phyloP scores from a whole-genome alignment of 2,113 vertebrate genomes.

The Climacteris rufus region DNA sequence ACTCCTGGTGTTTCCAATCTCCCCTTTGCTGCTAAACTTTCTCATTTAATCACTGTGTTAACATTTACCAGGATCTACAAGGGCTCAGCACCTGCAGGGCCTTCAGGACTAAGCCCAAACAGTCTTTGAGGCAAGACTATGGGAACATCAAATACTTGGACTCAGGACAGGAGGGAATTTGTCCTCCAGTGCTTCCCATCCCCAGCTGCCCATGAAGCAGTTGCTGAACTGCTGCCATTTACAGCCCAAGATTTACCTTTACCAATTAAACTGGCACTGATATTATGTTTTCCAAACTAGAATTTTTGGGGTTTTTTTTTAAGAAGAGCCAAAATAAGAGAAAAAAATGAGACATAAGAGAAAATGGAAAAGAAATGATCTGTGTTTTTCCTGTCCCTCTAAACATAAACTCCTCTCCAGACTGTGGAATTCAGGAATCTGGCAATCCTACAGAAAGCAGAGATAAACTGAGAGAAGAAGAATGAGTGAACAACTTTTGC shows the following conservation, averaged over 20 bases:
- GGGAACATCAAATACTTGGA: background rate
- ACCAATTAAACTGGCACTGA: background rate
- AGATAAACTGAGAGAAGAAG: background rate
- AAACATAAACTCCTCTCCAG: background rate
- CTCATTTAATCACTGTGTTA: background rate
- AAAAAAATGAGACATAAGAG: background rate
- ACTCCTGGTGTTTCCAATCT: background rate
- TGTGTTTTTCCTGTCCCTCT: background rate
- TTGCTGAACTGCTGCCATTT: background rate
- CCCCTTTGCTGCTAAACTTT: background rate
- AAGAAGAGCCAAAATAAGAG: accelerated
- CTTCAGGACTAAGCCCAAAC: background rate
- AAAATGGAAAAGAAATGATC: background rate
- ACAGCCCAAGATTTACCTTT: background rate
- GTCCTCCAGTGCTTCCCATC: background rate
- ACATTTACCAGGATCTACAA: background rate
- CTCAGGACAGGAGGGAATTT: background rate
- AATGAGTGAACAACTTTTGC: background rate
- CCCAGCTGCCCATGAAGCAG: background rate
- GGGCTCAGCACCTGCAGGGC: background rate
- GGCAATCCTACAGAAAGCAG: background rate
- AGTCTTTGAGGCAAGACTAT: background rate
- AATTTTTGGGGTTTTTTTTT: background rate
- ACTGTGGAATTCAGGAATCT: background rate
- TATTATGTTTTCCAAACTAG: background rate